phyloP scores from a whole-genome alignment of 2,797 vertebrate genomes.

The Poeciliopsis turneri region DNA sequence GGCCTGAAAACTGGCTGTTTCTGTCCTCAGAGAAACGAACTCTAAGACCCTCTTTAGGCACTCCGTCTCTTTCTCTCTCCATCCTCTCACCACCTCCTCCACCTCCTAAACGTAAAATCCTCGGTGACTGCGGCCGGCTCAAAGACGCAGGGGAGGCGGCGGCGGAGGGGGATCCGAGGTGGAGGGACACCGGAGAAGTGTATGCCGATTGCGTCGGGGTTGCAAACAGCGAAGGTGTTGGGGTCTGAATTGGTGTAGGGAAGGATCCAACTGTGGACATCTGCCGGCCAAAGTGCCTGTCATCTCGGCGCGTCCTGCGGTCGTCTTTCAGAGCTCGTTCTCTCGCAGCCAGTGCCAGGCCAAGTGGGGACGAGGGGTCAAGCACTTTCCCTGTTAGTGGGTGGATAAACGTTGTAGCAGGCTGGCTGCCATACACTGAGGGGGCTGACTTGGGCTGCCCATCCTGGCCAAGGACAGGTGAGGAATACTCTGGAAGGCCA shows the following conservation, averaged over 20 bases:
- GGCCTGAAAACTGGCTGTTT: conserved; percentile 70
- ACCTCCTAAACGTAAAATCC: conserved; percentile 76
- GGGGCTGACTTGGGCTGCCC: conserved; percentile 80
- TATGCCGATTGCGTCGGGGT: conserved; percentile 77
- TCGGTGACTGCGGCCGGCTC: conserved; percentile 81
- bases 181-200: conserved; percentile 77
- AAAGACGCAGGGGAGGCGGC: conserved; percentile 75
- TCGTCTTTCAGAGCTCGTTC: conserved; percentile 90
- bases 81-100: conserved; percentile 57
- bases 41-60: conserved; percentile 76
- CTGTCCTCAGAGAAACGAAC: conserved; percentile 82
- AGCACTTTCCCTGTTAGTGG: conserved; percentile 92
- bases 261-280: conserved; percentile 78
- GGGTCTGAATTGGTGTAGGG: conserved; percentile 74
- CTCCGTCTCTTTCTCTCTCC: conserved; percentile 69
- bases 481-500: conserved; percentile 82
- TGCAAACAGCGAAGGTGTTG: conserved; percentile 77
- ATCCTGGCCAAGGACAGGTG: conserved; percentile 73
- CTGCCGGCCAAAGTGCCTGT: conserved; percentile 83
- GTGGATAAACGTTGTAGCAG: conserved; percentile 88
- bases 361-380: conserved; percentile 90
- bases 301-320: conserved; percentile 80
- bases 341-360: conserved; percentile 88
- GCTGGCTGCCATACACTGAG: conserved; percentile 72
- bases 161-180: conserved; percentile 73